Percentiles rank a stretch among this genome's conserved stretches.
Evolutionary conservation across 1,140 invertebrate genomes (phyloP).

Genomic region (Drosophila melanogaster): Release_6_plus_ISO1_MT NT_033779.5:15921501-15922000

Average conservation of each 20-base stretch:
- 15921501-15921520: too few relatives aligned
- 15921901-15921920: slow-evolving; percentile 69
- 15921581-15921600: too few relatives aligned
- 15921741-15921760: slow-evolving; percentile 1
- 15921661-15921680: too few relatives aligned
- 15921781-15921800: slow-evolving; percentile 60
- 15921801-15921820: slow-evolving; percentile 67
- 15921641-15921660: too few relatives aligned
- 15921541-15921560: too few relatives aligned
- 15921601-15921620: too few relatives aligned
- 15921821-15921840: slow-evolving; percentile 38
- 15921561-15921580: too few relatives aligned
- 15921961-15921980: not conserved
- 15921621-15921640: too few relatives aligned
- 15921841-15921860: slow-evolving; percentile 26
- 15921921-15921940: slow-evolving; percentile 77
- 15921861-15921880: slow-evolving; percentile 1
- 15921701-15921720: too few relatives aligned
- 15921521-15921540: too few relatives aligned
- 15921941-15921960: slow-evolving; percentile 59
- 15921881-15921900: slow-evolving; percentile 57
- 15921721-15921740: not conserved
- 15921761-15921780: slow-evolving; percentile 63
- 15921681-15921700: not conserved
- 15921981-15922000: not conserved